These are phyloP conservation scores for Aporrectodea caliginosa DNA, from an alignment of 1,140 invertebrate genomes.

Conservation along the genomic window DNA sequence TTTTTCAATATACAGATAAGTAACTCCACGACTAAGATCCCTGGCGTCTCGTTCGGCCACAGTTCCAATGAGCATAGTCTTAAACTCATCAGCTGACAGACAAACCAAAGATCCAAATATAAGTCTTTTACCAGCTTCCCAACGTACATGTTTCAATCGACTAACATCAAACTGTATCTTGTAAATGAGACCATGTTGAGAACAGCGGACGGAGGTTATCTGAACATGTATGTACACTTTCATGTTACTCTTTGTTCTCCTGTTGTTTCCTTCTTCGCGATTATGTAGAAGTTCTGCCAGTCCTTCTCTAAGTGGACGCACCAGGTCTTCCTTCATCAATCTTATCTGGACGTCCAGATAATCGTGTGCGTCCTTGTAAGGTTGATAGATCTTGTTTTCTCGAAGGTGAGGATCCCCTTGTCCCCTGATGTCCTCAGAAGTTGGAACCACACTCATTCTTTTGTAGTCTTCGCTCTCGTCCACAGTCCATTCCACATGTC, in stretches of 20 bases:
- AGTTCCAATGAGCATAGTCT: conserved; percentile 65
- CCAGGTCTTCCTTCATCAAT: conserved; percentile 68
- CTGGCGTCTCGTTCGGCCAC: conserved; percentile 61
- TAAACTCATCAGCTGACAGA: conserved; percentile 66
- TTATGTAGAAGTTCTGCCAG: conserved; percentile 40
- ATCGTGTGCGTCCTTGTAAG: conserved; percentile 64
- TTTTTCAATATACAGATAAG: conserved; percentile 51
- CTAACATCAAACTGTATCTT: conserved; percentile 42
- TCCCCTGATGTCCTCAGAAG: conserved; percentile 41
- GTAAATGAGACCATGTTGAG: conserved; percentile 17
- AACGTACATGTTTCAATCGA: conserved; percentile 40
- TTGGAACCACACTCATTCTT: conserved; percentile 45
- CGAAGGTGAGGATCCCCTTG: conserved; percentile 56
- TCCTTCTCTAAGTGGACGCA: conserved; percentile 53
- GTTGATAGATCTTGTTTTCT: conserved; percentile 62
- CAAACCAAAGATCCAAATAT: conserved; percentile 69
- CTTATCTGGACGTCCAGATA: conserved; percentile 76
- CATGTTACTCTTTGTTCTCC: conserved; percentile 10
- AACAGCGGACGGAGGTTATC: background rate
- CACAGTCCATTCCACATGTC: background rate
- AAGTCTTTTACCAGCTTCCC: conserved; percentile 60
- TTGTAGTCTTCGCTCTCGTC: conserved; percentile 42
- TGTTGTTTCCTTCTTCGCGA: conserved; percentile 3
- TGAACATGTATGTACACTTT: background rate
- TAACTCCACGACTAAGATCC: conserved; percentile 48